Evolutionary conservation across 2,113 vertebrate genomes (phyloP).

Genomic region (Vimba vimba): DNA sequence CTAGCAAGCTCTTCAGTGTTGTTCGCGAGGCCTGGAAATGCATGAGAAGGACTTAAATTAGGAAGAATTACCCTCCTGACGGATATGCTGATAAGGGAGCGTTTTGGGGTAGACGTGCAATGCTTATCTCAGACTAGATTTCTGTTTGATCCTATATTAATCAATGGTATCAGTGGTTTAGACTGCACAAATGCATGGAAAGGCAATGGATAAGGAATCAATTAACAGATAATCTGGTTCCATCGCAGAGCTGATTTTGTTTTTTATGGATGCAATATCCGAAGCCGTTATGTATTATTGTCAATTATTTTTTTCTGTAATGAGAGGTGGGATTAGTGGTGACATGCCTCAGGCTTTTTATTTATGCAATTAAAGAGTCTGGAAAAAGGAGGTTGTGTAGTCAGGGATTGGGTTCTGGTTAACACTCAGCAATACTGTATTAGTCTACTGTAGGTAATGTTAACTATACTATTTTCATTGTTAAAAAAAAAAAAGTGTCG

Average conservation of each 20-base stretch:
- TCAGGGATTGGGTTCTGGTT: not conserved
- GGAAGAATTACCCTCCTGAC: not conserved
- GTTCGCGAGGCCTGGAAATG: not conserved
- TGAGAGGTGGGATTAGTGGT: conserved; percentile 18
- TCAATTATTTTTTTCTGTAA: conserved; percentile 8
- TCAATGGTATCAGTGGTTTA: not conserved
- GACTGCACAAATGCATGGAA: not conserved
- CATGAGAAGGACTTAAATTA: not conserved
- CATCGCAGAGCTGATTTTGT: not conserved
- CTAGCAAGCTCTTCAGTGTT: conserved; percentile 29
- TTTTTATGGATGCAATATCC: not conserved
- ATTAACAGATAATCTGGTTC: not conserved
- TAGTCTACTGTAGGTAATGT: too few species aligned
- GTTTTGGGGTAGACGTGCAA: not conserved
- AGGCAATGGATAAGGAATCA: not conserved
- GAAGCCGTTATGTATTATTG: not conserved
- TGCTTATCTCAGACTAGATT: not conserved
- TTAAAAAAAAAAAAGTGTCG: too few species aligned
- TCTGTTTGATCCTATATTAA: conserved; percentile 10
- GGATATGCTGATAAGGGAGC: conserved; percentile 7
- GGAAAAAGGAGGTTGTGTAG: not conserved
- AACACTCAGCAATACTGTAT: not conserved
- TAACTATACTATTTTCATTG: too few species aligned
- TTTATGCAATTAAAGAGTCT: conserved; percentile 19
- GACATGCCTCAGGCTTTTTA: conserved; percentile 17